Evolutionary conservation across 2,113 vertebrate species (phyloP), one percentile per base, ranked within the genome.

Genomic region (Gymnarchus niloticus): DNA sequence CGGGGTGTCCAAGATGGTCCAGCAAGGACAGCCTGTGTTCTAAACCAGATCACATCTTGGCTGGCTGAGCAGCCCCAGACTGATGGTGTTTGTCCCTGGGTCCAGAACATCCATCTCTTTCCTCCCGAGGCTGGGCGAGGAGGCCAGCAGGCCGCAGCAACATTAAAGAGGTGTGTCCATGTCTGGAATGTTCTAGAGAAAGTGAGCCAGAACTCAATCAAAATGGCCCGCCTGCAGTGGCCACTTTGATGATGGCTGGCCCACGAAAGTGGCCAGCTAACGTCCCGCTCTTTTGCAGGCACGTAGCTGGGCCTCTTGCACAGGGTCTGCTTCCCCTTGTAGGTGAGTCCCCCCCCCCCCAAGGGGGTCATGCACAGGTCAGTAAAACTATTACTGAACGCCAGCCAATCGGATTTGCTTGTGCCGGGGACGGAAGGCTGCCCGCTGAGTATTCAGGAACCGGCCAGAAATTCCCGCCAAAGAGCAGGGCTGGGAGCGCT

Each of bases 161-260:
- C 41, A 21, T 44, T 41, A 37, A 28, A 44, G 56, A 44, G 82
- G 23, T 73, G 12, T 25, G 56, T 59, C 59, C 44, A 59, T 56
- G 37, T 14, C 82, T 83, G 82, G 82, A 57, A 83, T 57, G 82
- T 51, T 56, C 33, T 82, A 33, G 80, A 82, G 51, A n/a, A 9
- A 33, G 54, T 17, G 17, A 57, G 33, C 28, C 49, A 41, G 44
- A 23, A 37, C 56, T 23, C 28, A 56, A 59, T 83, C 82, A 59
- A 44, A 56, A 51, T 7, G 23, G 46, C 80, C 80, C 12, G 14
- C 21, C 82, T 59, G 56, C 28, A 56, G 54, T 19, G 82, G 19
- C 19, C 82, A 12, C 82, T 83, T 59, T 19, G 21, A 59, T 7
- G 28, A 41, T 8, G 33, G 19, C 81, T 57, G 82, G 82, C 82